Percentiles rank a stretch among this genome's conserved stretches.
phyloP scores from a whole-genome alignment of 2,113 vertebrate species.

The Muntiacus muntjak region DNA sequence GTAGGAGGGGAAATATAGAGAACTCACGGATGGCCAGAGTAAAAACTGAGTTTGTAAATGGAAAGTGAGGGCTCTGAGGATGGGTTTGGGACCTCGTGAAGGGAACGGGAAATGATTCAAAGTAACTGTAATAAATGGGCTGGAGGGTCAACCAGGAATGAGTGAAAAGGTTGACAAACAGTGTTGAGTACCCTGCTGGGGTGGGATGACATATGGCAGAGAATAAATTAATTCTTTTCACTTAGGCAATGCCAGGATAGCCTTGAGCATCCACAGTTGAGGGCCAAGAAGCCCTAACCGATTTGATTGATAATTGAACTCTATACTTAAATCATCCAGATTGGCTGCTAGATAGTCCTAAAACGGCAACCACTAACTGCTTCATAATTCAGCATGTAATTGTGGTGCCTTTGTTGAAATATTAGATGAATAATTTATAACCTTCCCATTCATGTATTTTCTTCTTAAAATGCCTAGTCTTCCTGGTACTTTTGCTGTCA shows the following conservation, averaged over 20 bases:
- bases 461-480: not conserved
- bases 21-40: not conserved
- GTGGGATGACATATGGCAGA: not conserved
- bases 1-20: not conserved
- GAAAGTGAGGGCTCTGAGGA: not conserved
- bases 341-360: not conserved
- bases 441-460: not conserved
- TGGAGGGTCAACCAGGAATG: not conserved
- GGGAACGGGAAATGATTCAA: not conserved
- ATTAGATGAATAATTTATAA: not conserved
- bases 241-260: not conserved
- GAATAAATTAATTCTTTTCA: conserved; percentile 47
- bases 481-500: not conserved
- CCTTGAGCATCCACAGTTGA: not conserved
- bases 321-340: conserved; percentile 5
- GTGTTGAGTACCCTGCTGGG: not conserved
- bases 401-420: not conserved
- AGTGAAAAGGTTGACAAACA: not conserved
- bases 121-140: not conserved
- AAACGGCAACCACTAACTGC: not conserved
- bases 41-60: not conserved
- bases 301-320: conserved; percentile 24
- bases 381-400: not conserved
- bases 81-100: not conserved
- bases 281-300: conserved; percentile 12